Conservation (phyloP, 2,888 invertebrate species). For the Stratiomys singularior region DNA sequence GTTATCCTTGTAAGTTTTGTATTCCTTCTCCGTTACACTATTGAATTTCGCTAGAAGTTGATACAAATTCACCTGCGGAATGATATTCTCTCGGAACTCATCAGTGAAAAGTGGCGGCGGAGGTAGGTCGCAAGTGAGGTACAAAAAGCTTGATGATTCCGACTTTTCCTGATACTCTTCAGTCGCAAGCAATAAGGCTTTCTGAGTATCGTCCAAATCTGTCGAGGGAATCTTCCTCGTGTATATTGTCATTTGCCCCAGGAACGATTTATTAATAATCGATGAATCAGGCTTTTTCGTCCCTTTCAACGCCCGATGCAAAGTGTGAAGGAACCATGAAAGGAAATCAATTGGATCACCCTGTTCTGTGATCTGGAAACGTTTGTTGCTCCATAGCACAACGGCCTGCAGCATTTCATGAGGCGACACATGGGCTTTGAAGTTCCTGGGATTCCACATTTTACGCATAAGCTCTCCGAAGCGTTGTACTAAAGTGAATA, state of each 20-base stretch:
- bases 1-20: conserved; percentile 99
- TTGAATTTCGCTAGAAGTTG: conserved; percentile 96
- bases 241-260: conserved; percentile 90
- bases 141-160: conserved; percentile 93
- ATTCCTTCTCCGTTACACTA: conserved; percentile 94
- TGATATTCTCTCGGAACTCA: conserved; percentile 97
- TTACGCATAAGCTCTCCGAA: conserved; percentile 97
- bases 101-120: conserved; percentile 98
- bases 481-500: conserved; percentile 85
- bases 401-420: conserved; percentile 99
- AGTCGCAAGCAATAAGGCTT: conserved; percentile 78
- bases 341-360: conserved; percentile 98
- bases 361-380: conserved; percentile 98
- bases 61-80: conserved; percentile 96
- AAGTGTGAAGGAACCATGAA: conserved; percentile 97
- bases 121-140: conserved; percentile 96
- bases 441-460: conserved; percentile 98
- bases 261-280: conserved; percentile 94
- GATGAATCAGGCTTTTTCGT: conserved; percentile 88
- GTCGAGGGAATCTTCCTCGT: conserved; percentile 93
- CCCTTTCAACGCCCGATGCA: conserved; percentile 94
- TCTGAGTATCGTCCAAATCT: conserved; percentile 90
- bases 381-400: conserved; percentile 95
- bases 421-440: conserved; percentile 99
- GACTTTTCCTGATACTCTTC: conserved; percentile 89